Evolutionary conservation across 2,888 invertebrate species (phyloP).

Genomic region (Merodon equestris): DNA sequence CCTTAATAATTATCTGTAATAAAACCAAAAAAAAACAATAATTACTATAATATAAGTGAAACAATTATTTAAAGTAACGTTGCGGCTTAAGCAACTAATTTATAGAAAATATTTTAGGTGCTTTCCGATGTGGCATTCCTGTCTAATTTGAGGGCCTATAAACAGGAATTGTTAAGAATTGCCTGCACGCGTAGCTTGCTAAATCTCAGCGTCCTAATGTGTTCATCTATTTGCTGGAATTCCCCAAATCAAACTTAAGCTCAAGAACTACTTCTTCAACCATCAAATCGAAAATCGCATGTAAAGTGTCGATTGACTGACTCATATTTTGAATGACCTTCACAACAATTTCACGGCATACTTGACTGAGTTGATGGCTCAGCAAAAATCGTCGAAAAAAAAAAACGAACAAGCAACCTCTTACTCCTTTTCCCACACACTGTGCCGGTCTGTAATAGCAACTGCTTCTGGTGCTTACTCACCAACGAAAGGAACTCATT

Average conservation of each 20-base stretch:
- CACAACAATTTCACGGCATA: conserved; percentile 49
- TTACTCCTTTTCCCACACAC: conserved; percentile 53
- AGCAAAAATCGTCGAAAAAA: conserved; percentile 9
- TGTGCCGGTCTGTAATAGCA: conserved; percentile 25
- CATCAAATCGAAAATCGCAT: neutral
- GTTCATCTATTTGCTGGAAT: too few species aligned
- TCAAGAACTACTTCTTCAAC: neutral
- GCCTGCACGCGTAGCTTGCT: too few species aligned
- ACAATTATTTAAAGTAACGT: too few species aligned
- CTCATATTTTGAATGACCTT: conserved; percentile 39
- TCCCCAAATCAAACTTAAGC: too few species aligned
- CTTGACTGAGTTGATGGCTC: conserved; percentile 46
- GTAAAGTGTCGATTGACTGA: conserved; percentile 9
- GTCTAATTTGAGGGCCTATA: too few species aligned
- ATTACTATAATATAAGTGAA: neutral
- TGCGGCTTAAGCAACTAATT: too few species aligned
- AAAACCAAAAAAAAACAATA: neutral
- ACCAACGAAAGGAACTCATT: conserved; percentile 64
- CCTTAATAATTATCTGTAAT: conserved; percentile 40
- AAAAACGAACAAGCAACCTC: neutral
- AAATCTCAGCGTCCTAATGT: too few species aligned
- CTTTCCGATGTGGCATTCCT: too few species aligned
- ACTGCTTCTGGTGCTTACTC: conserved; percentile 53
- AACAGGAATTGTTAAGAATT: too few species aligned
- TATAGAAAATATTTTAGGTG: too few species aligned